Evolutionary conservation across 2,113 vertebrate genomes (phyloP).

Genomic region (Micronisus gabar): DNA sequence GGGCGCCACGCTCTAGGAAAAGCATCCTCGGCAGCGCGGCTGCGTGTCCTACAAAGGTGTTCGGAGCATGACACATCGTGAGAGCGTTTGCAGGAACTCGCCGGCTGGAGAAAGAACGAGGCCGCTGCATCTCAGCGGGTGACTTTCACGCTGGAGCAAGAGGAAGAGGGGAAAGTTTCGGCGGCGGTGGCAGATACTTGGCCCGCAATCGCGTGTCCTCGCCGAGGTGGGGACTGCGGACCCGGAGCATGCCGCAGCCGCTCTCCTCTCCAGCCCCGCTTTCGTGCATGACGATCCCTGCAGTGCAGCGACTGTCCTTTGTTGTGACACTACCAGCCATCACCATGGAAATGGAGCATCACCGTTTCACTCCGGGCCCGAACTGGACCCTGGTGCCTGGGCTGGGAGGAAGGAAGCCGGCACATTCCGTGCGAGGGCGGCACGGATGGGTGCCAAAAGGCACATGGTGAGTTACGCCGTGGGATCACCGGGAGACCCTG

Average conservation of each 20-base stretch:
- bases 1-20: not conserved
- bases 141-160: not conserved
- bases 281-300: not conserved
- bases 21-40: not conserved
- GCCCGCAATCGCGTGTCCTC: not conserved
- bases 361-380: rapidly evolving
- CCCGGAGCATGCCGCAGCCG: not conserved
- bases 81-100: not conserved
- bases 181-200: not conserved
- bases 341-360: not conserved
- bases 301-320: not conserved
- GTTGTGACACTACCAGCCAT: not conserved
- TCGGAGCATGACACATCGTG: rapidly evolving
- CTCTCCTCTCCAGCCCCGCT: not conserved
- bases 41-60: not conserved
- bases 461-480: rapidly evolving
- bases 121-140: not conserved
- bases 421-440: rapidly evolving
- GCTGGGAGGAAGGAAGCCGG: not conserved
- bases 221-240: not conserved
- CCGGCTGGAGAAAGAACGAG: not conserved
- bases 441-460: not conserved
- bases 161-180: not conserved
- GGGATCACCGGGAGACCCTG: not conserved
- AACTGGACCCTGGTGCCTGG: rapidly evolving